Evolutionary conservation across 2,888 invertebrate species (phyloP).

Genomic region (Willowsia nigromaculata): DNA sequence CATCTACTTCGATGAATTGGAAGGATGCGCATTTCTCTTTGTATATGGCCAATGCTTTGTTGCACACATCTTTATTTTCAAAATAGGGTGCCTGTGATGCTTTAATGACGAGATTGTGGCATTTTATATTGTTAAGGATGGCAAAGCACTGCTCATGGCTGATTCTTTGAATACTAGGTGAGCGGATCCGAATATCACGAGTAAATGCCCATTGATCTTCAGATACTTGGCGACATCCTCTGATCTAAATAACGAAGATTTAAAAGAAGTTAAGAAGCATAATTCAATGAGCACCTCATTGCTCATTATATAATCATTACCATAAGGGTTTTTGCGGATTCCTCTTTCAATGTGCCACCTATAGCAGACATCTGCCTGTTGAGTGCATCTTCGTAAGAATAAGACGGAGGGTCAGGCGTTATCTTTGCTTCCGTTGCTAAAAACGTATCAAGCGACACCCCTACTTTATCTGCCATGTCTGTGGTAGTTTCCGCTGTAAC

Average conservation of each 20-base stretch:
- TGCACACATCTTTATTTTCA: conserved; percentile 71
- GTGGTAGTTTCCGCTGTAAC: conserved; percentile 76
- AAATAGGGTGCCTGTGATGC: conserved; percentile 77
- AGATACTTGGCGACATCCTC: conserved; percentile 73
- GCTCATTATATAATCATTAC: conserved; percentile 46
- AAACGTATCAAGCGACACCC: conserved; percentile 80
- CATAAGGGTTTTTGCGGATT: conserved; percentile 74
- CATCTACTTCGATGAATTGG: conserved; percentile 75
- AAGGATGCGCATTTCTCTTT: conserved; percentile 73
- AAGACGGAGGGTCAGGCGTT: conserved; percentile 79
- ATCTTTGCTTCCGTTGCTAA: conserved; percentile 79
- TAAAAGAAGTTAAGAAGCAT: no score
- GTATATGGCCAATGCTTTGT: conserved; percentile 73
- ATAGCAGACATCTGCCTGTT: conserved; percentile 78
- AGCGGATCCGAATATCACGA: conserved; percentile 74
- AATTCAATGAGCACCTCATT: neutral
- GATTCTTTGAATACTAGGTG: conserved; percentile 81
- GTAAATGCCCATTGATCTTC: conserved; percentile 78
- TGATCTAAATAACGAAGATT: conserved; percentile 33
- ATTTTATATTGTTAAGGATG: conserved; percentile 80
- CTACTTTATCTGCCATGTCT: conserved; percentile 79
- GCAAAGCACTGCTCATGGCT: conserved; percentile 83
- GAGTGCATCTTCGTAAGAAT: conserved; percentile 82
- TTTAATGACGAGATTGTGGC: conserved; percentile 80
- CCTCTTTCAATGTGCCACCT: conserved; percentile 62